Evolutionary conservation across 2,113 vertebrate genomes (phyloP), one percentile per base, ranked within the genome.

Genomic region (Lates calcarifer): DNA sequence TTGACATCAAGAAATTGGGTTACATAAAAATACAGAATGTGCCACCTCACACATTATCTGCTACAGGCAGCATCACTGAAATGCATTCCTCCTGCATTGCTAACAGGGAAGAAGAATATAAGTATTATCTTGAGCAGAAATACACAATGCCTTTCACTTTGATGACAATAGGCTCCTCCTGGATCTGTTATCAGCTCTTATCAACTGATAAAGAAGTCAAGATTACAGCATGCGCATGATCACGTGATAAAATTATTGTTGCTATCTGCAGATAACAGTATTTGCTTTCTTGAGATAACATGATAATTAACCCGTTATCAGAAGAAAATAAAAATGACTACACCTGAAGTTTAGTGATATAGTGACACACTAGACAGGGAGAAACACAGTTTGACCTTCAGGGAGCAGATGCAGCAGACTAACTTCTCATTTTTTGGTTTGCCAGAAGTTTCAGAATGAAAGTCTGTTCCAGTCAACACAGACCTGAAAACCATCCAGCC

Each of bases 371-470:
- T 61, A 22, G 12, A n/a, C 55, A 2, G 24, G 1, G 49, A 29
- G 20, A 39, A 7, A 56, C 47, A 57, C 0, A 4, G 14, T 51
- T 28, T 8, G 18, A 76, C 13, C 22, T 57, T 31, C 5, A 24
- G 3, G 7, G 24, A 56, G 29, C 31, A 65, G 2, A 31, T 2
- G 7, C 10, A 1, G 1, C 24, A 68, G 7, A 53, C 41, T 24
- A 31, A 72, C 68, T 81, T 83, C 72, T 49, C 1, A 3, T 63
- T 83, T 78, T 83, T 41, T 75, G 63, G 39, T 31, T 74, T 53
- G n/a, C 6, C 39, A 26, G 56, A 0, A 51, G 13, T 17, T 13
- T 78, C 79, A 5, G 6, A 68, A 39, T 71, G 65, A 83, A 81
- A 81, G 57, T 77, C 7, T 20, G 1, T n/a, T 31, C 11, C 29